Evolutionary conservation across 2,113 vertebrate species (phyloP).

Genomic region (Theropithecus gelada): DNA sequence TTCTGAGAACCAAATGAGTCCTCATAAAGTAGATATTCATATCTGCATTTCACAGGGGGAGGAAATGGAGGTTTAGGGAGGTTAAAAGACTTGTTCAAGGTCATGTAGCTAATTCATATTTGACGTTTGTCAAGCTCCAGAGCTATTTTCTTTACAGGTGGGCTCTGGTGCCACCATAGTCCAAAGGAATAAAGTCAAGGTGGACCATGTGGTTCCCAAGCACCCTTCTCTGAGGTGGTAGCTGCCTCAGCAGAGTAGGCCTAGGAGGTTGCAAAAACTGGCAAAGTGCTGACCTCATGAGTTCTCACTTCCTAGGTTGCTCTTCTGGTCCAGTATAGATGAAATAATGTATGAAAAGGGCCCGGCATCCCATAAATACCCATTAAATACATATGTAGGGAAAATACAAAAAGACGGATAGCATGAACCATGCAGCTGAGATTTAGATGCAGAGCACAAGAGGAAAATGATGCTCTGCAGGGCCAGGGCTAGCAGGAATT

Average conservation of each 20-base stretch:
- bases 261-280: neutral
- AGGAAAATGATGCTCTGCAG: neutral
- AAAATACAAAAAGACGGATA: neutral
- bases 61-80: neutral
- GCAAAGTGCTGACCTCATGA: accelerated
- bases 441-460: no score
- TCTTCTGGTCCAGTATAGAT: neutral
- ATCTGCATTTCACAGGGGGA: neutral
- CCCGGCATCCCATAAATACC: neutral
- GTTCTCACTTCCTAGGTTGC: no score
- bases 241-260: neutral
- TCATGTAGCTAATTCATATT: neutral
- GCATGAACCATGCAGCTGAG: neutral
- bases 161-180: no score
- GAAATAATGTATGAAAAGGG: neutral
- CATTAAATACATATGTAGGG: neutral
- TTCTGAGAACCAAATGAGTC: neutral
- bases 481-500: neutral
- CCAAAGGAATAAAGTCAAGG: neutral
- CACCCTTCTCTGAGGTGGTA: neutral
- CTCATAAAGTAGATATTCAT: neutral
- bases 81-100: constrained; percentile 61
- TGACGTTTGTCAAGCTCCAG: neutral
- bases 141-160: neutral
- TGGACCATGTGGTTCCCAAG: neutral